phyloP scores from a whole-genome alignment of 1,140 invertebrate genomes.

The Drosophila rhopaloa region DNA sequence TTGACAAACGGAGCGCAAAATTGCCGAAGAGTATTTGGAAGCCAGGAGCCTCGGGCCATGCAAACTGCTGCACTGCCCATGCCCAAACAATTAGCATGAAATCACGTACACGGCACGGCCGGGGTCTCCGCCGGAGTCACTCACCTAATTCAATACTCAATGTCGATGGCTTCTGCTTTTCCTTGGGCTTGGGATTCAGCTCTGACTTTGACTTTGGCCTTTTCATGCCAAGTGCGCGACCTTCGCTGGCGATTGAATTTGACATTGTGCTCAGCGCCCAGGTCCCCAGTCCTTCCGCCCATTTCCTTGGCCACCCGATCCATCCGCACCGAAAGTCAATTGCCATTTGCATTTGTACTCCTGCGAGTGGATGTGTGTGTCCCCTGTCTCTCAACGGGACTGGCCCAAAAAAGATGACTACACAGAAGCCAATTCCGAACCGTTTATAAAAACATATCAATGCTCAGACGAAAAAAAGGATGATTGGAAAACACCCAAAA shows the following conservation, averaged over 20 bases:
- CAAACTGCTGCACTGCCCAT: slow-evolving; percentile 40
- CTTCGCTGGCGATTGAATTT: slow-evolving; percentile 71
- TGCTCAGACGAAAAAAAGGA: too few species aligned
- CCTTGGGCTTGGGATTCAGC: background rate
- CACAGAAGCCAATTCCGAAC: background rate
- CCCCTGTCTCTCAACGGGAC: slow-evolving; percentile 13
- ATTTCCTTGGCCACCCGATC: slow-evolving; percentile 6
- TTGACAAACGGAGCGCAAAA: slow-evolving; percentile 79
- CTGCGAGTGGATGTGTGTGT: slow-evolving; percentile 23
- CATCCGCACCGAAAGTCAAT: slow-evolving; percentile 66
- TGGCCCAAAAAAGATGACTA: slow-evolving; percentile 43
- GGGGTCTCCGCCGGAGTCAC: slow-evolving; percentile 50
- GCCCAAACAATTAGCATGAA: slow-evolving; percentile 67
- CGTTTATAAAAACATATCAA: too few species aligned
- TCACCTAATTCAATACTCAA: slow-evolving; percentile 68
- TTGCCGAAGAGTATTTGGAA: slow-evolving; percentile 44
- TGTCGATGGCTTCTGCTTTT: slow-evolving; percentile 44
- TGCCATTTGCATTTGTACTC: slow-evolving; percentile 71
- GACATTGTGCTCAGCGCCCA: slow-evolving; percentile 61
- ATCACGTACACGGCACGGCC: slow-evolving; percentile 71
- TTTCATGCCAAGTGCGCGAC: slow-evolving; percentile 66
- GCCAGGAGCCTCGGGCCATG: background rate
- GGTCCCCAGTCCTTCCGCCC: background rate
- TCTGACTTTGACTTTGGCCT: slow-evolving; percentile 51
- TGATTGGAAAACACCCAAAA: background rate